These are phyloP conservation scores for Chinchilla lanigera DNA, from an alignment of 2,113 vertebrate species.

Conservation along the genomic window DNA sequence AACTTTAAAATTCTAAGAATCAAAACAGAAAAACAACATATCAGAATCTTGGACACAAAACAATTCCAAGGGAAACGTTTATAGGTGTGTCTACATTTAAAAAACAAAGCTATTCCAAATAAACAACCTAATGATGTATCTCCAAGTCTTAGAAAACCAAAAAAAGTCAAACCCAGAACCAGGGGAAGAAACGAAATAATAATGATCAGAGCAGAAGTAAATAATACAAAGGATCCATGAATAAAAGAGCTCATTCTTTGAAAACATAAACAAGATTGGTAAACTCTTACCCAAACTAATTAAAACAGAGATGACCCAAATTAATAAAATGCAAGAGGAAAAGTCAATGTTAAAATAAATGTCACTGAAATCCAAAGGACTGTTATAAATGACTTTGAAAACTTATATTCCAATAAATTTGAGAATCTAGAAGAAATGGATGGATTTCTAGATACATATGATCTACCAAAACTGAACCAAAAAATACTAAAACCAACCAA, in stretches of 20 bases:
- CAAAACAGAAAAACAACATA: background rate
- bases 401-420: background rate
- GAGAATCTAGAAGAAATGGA: background rate
- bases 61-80: background rate
- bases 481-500: background rate
- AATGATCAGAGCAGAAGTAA: background rate
- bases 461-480: background rate
- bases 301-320: background rate
- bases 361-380: background rate
- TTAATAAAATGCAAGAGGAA: background rate
- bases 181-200: too few relatives aligned
- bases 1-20: background rate
- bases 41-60: background rate
- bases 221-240: background rate
- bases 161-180: background rate
- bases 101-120: background rate
- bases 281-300: background rate
- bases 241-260: background rate
- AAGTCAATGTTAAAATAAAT: background rate
- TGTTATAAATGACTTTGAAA: background rate
- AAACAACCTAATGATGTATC: background rate
- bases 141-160: background rate
- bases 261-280: background rate
- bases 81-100: background rate
- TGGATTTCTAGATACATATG: background rate